Base-by-base conservation (phyloP, 2,113 vertebrate species). In the Channa maculata region DNA sequence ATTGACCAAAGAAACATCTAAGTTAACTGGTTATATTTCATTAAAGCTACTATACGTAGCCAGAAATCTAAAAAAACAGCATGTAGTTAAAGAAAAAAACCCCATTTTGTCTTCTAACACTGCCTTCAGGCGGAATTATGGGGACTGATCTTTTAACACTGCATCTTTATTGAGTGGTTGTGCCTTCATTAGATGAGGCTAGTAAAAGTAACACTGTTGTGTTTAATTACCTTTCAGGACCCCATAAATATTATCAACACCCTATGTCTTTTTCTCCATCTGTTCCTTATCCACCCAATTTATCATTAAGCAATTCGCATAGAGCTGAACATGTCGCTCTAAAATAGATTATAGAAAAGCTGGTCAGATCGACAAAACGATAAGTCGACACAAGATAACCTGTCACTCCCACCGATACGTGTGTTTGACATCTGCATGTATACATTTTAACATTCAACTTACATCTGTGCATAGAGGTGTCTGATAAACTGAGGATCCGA, bases 181-280 rank as follows among this genome's bases (percentile, higher is more conserved):
- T 53, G 43, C 48, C 51, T 79, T 74, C 53, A 79, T 87, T 79
- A 72, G 34, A 78, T 57, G n/a, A 59, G 43, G 41, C 64, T 71
- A 51, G 52, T 78, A 79, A 79, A 82, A 65, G 61, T 79, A 65
- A 89, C 10, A 2, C 51, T 49, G 61, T n/a, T 37, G 44, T 54
- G 51, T 82, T 80, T 89, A 85, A 81, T 81, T 85, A 59, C 61
- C 68, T 77, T 85, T 83, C 65, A 74, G 69, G 69, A 72, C 62
- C 65, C 71, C 70, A 82, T 87, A 82, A 77, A 82, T 82, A 76
- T 58, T 70, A 24, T n/a, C 11, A 5, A 15, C 45, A 11, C 46
- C 46, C 15, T 15, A 33, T 33, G 8, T 62, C 65, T 64, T 43
- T 39, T 60, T 38, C 46, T 48, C 57, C 41, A 33, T 65, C 67